These are phyloP conservation scores for Globicephala melas DNA, from an alignment of 2,113 vertebrate species.

Conservation along the genomic window DNA sequence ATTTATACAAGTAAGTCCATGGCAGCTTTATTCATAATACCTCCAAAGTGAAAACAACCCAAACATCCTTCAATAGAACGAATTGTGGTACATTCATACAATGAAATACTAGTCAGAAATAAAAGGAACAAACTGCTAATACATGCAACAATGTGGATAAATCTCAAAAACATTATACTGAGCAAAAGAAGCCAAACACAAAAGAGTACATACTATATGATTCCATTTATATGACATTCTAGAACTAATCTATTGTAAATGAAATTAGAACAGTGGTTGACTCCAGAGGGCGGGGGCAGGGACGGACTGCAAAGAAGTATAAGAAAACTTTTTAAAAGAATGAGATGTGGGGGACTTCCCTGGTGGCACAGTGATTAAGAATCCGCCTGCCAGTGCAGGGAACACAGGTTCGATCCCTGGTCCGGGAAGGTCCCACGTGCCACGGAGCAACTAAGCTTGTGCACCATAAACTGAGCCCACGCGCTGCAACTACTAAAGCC, in stretches of 20 bases:
- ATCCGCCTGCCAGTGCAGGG: too few species aligned
- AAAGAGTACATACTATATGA: not conserved
- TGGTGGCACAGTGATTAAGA: too few species aligned
- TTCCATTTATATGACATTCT: not conserved
- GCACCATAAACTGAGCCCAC: too few species aligned
- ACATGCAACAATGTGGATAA: not conserved
- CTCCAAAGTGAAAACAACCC: not conserved
- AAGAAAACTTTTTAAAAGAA: not conserved
- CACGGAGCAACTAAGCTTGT: too few species aligned
- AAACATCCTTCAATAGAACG: not conserved
- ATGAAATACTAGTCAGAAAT: not conserved
- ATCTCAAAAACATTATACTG: not conserved
- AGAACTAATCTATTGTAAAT: not conserved
- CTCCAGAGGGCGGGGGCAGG: not conserved
- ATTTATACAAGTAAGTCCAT: not conserved
- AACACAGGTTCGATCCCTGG: too few species aligned
- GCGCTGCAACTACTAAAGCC: too few species aligned
- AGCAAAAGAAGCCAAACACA: constrained; percentile 11
- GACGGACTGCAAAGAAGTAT: not conserved
- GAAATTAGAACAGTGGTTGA: not conserved
- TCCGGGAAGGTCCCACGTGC: too few species aligned
- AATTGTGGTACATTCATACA: not conserved
- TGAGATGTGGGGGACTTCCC: not conserved
- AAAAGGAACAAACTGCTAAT: not conserved
- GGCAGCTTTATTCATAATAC: not conserved